Base-by-base conservation (phyloP, 2,113 vertebrate species). In the Abramis brama region DNA sequence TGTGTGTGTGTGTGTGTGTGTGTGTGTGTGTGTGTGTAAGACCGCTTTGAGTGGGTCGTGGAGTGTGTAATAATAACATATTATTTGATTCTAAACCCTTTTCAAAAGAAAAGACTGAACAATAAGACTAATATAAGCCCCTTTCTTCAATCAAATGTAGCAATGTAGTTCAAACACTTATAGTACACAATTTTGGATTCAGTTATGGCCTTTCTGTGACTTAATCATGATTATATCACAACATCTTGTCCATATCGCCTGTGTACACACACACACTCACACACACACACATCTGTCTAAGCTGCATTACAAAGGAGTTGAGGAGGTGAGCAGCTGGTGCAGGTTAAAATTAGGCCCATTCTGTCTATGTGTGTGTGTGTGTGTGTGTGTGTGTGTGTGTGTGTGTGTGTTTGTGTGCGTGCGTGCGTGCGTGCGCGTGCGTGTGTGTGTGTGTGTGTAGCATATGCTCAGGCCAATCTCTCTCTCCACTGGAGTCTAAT, bases 401-500 rank as follows among this genome's bases (percentile, higher is more conserved):
- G 50, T 52, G 15, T 52, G 15, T 55, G 52, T 55, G 52, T 43
- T 75, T 55, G 25, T n/a, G 47, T 78, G 33, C 15, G 77, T 60
- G 47, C 33, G 33, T 47, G n/a, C 12, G 62, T 66, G 62, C 1
- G 19, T 4, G 13, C 7, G 15, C 43, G 77, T 81, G 86, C 70
- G 36, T 80, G 66, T 73, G 47, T 47, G 50, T 47, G 13, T 60
- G 66, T n/a, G 76, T 17, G 79, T 60, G 79, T 47, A 76, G 79
- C 87, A 85, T 87, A 90, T 87, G 85, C 59, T 88, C 78, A 79
- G 23, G 33, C 82, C 85, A 86, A 79, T 86, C 60, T 86, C 64
- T 79, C 77, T 86, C 88, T 87, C 84, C n/a, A 45, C 79, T 79
- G 86, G 88, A 86, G 78, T 86, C 84, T 87, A 86, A 87, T 89